Percentiles rank a stretch among this genome's conserved stretches.
Conservation (phyloP, 2,797 vertebrate species). For the Melanotaenia pygmaea region DNA sequence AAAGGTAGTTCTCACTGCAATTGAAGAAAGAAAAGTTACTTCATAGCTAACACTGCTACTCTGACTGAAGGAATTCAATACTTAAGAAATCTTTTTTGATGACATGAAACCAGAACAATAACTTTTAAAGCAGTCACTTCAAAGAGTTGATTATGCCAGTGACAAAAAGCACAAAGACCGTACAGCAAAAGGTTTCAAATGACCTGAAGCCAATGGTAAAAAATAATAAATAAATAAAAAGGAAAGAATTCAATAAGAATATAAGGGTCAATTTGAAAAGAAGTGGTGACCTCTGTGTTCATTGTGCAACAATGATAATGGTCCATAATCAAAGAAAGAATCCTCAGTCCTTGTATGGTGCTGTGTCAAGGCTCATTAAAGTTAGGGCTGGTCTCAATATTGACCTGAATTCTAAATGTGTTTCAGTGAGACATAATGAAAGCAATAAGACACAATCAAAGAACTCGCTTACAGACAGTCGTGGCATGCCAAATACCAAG, state of each 20-base stretch:
- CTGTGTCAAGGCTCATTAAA: constrained; percentile 67
- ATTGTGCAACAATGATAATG: constrained; percentile 64
- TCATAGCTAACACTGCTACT: background rate
- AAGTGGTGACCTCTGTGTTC: constrained; percentile 67
- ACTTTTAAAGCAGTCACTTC: background rate
- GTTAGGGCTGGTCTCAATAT: constrained; percentile 64
- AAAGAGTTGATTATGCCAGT: background rate
- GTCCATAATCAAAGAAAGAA: constrained; percentile 69
- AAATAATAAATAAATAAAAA: background rate
- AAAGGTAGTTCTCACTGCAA: constrained; percentile 1
- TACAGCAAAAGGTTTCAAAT: background rate
- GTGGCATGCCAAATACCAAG: constrained; percentile 35
- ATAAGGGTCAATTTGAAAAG: constrained; percentile 54
- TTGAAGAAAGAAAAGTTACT: background rate
- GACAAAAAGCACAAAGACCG: background rate
- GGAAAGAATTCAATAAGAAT: constrained; percentile 9
- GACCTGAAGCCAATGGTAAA: constrained; percentile 2
- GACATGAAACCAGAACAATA: background rate
- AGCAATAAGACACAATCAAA: constrained; percentile 49
- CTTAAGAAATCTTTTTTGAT: background rate
- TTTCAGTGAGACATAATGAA: constrained; percentile 36
- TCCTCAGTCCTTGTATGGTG: constrained; percentile 34
- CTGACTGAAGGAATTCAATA: background rate
- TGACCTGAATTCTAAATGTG: constrained; percentile 64
- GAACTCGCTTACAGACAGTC: constrained; percentile 48